A percentile compares a stretch with the other conserved stretches of the same genome.
Conservation (phyloP, 2,888 invertebrate species). For the Criorhina ranunculi region DNA sequence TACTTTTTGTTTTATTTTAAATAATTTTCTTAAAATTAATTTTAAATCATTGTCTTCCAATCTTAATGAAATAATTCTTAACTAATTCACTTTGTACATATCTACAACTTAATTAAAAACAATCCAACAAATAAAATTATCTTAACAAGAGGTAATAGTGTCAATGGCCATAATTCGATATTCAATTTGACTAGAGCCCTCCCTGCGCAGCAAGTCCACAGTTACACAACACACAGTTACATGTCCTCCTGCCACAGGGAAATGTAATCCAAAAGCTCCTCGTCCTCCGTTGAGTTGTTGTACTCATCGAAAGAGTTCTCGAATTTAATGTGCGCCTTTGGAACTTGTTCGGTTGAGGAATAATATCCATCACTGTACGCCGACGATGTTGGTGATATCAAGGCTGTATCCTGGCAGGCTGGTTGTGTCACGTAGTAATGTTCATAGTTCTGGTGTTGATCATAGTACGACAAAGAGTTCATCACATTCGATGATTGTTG, state of each 20-base stretch:
- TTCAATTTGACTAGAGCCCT: constrained; percentile 67
- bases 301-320: constrained; percentile 89
- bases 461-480: constrained; percentile 84
- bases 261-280: constrained; percentile 91
- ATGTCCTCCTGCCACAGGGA: constrained; percentile 83
- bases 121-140: constrained; percentile 42
- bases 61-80: constrained; percentile 40
- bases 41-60: constrained; percentile 80
- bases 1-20: constrained; percentile 62
- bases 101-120: constrained; percentile 55
- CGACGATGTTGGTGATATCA: constrained; percentile 80
- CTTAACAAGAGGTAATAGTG: constrained; percentile 67
- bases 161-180: constrained; percentile 65
- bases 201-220: neutral
- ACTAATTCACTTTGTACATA: constrained; percentile 65
- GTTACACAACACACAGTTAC: constrained; percentile 41
- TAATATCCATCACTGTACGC: constrained; percentile 77
- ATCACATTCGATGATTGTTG: constrained; percentile 56
- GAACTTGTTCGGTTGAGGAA: constrained; percentile 72
- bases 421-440: constrained; percentile 58
- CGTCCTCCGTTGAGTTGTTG: constrained; percentile 91
- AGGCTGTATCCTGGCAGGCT: constrained; percentile 64
- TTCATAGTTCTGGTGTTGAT: constrained; percentile 52
- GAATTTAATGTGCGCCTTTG: constrained; percentile 79
- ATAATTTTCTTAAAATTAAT: constrained; percentile 56